Base-by-base conservation (phyloP, 37 sponge, comb jelly and placozoan species). In the Tethya wilhelma region DNA sequence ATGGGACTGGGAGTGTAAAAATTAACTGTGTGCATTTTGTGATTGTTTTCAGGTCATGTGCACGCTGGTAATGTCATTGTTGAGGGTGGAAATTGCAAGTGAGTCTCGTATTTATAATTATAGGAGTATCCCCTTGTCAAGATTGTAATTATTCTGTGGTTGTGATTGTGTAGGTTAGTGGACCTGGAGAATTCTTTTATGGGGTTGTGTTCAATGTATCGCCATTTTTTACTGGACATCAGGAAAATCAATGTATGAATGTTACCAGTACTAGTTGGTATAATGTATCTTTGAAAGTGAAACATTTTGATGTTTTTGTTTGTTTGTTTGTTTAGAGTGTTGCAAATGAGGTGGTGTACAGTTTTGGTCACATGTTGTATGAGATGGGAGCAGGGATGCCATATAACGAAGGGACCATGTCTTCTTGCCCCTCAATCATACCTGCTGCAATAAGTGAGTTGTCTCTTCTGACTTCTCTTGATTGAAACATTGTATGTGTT, bases 291-390 rank as follows among this genome's bases (percentile, higher is more conserved):
- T 23, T 67, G 23, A 8, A 31, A 37, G 40, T 60, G 6, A n/a
- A 8, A 67, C 68, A 67, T 37, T 8, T 26, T n/a, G 7, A 41
- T 19, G 4, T 40, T 43, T 42, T 38, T 38, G 22, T 38, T 41
- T 12, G n/a, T 63, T 38, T 79, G 43, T 41, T 71, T 41, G n/a
- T 58, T 63, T 72, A 89, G 85, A 84, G 53, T 41, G 57, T 62
- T 33, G 71, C 64, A 41, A 74, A 38, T 34, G 82, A 89, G 79
- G 64, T 67, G 8, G 89, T 86, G 44, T 95, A 89, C 71, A 71
- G 78, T 32, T 95, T 95, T 89, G 96, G 96, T 11, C 96, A 86
- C 65, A 71, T 95, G 70, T 79, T 95, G 41, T 95, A 95, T 66
- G 96, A 95, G 86, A 83, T 95, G 93, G 46, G 71, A 17, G 42